phyloP scores from a whole-genome alignment of 1,140 invertebrate species.

The Druon quercuslanigerum region DNA sequence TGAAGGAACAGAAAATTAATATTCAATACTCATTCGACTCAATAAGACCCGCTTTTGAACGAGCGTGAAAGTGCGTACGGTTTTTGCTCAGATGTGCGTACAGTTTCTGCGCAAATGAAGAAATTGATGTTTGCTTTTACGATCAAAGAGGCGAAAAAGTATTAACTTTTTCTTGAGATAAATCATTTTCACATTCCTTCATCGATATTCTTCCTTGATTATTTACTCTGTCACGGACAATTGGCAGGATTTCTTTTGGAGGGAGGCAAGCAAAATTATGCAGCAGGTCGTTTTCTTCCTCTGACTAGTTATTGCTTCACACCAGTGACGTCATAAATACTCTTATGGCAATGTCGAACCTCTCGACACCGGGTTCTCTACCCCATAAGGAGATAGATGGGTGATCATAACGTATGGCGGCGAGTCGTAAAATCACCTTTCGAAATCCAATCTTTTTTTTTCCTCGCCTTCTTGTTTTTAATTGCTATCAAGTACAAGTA shows the following conservation, averaged over 20 bases:
- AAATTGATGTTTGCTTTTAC: too few species aligned
- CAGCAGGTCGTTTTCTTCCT: slow-evolving; percentile 25
- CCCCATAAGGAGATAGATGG: slow-evolving; percentile 14
- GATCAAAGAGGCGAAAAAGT: too few species aligned
- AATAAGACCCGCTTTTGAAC: too few species aligned
- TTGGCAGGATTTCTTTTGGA: background rate
- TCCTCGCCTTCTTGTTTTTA: slow-evolving; percentile 13
- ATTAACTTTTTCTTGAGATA: background rate
- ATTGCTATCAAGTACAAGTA: background rate
- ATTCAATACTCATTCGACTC: too few species aligned
- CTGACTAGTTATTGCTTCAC: slow-evolving; percentile 25
- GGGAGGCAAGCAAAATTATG: slow-evolving; percentile 9
- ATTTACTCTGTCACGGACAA: slow-evolving; percentile 5
- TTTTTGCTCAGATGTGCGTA: too few species aligned
- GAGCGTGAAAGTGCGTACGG: too few species aligned
- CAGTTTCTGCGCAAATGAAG: too few species aligned
- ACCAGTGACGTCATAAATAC: background rate
- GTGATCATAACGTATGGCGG: slow-evolving; percentile 21
- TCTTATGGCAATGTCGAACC: slow-evolving; percentile 26
- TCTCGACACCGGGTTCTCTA: slow-evolving; percentile 17
- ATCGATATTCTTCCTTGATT: slow-evolving; percentile 18
- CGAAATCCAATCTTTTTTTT: slow-evolving; percentile 17
- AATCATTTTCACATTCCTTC: background rate
- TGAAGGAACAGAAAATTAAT: too few species aligned
- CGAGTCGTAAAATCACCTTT: slow-evolving; percentile 25